Base-by-base conservation (phyloP, 2,888 invertebrate species). In the Dynastes tityus region DNA sequence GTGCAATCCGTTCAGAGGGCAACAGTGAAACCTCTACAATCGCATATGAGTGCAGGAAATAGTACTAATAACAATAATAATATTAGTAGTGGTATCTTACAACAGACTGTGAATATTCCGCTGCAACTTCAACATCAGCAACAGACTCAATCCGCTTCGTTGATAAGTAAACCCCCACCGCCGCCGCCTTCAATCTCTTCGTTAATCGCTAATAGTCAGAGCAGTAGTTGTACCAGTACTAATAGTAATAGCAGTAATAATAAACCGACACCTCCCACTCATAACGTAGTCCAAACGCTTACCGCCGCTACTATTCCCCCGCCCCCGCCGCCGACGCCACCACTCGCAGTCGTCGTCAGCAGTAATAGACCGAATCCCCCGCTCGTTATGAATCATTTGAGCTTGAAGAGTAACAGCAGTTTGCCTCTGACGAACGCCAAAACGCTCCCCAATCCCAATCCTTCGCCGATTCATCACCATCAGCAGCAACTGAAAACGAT, bases 21-120 rank as follows among this genome's bases (percentile, higher is more conserved):
- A 16, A 53, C 71, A 37, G 68, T 63, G 68, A 76, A 76, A 63
- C 58, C 55, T 32, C 75, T 45, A 45, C 74, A 73, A 55, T 29
- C 70, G 49, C 78, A 76, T 58, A 51, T 81, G 29, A 76, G 64
- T 45, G 67, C 78, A 40, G 79, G 73, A 45, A 45, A 45, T 45
- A 45, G 45, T 45, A 45, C 45, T 45, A 45, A 45, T 45, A 45
- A 45, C 45, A 45, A 45, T 45, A 45, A 11, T 45, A 45, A 45
- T 74, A 61, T 45, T 55, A 55, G 55, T 58, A 8, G 22, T 63
- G 58, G 73, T 73, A 73, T 73, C 11, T 73, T 73, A 61, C 73
- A 81, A 63, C 37, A 79, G 16, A 27, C 76, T 22, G 67, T 80
- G 51, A 76, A 61, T 76, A 78, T 80, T 71, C 77, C 81, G 16